Percentiles rank a stretch among this genome's conserved stretches.
These are phyloP conservation scores for Lycodopsis pacificus DNA, from an alignment of 2,797 vertebrate genomes.

Conservation along the genomic window DNA sequence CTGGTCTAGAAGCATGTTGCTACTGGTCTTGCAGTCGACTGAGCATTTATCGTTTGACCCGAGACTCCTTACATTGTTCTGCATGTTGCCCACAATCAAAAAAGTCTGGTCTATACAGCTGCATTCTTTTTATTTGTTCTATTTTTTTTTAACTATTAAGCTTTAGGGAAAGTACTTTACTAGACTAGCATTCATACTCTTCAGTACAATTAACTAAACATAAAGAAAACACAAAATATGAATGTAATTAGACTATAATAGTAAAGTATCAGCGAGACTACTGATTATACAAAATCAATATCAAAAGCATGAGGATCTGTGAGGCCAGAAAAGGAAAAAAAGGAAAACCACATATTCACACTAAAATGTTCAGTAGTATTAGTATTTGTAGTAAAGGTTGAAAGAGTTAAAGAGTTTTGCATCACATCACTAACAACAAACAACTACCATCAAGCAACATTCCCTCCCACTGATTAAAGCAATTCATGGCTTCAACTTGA, in stretches of 20 bases:
- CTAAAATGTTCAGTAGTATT: slow-evolving; percentile 51
- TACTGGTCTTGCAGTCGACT: too few species aligned
- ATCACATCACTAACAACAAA: slow-evolving; percentile 70
- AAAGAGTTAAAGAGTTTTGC: slow-evolving; percentile 26
- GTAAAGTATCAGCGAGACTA: background rate
- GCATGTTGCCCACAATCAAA: background rate
- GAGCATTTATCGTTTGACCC: too few species aligned
- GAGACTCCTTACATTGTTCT: too few species aligned
- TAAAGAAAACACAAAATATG: background rate
- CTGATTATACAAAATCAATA: background rate
- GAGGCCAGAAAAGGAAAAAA: slow-evolving; percentile 77
- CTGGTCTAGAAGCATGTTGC: too few species aligned
- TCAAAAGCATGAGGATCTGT: slow-evolving; percentile 50
- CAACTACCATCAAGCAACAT: slow-evolving; percentile 79
- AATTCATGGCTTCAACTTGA: slow-evolving; percentile 76
- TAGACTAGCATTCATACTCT: background rate
- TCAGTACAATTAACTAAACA: background rate
- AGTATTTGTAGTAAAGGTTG: slow-evolving; percentile 45
- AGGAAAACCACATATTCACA: slow-evolving; percentile 59
- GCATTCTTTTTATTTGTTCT: background rate
- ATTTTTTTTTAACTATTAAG: background rate
- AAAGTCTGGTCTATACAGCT: background rate
- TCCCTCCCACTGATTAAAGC: slow-evolving; percentile 80
- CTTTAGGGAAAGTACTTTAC: background rate
- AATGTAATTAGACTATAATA: background rate